Base-by-base conservation (phyloP, 2,888 invertebrate species). In the Hypolimnas misippus region DNA sequence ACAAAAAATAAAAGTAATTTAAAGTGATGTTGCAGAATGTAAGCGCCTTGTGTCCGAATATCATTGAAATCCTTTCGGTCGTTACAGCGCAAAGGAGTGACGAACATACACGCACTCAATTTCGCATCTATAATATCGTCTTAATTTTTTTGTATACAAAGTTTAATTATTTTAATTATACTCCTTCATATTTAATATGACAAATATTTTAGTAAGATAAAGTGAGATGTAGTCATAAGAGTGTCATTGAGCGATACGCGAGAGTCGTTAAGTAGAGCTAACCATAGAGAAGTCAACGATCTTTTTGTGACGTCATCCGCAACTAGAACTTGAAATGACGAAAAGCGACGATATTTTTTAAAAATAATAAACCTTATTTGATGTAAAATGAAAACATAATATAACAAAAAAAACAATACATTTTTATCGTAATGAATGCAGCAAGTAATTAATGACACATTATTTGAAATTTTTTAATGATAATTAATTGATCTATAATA, bases 211-310 rank as follows among this genome's bases (percentile, higher is more conserved):
- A 16, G 38, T 50, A 42, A 46, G 55, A 55, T 61, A 55, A 61
- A 61, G 50, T 40, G 40, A 61, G 40, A 50, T 49, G 42, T 61
- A 55, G 49, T 55, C 46, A 63, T 49, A 54, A 51, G 58, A 25
- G 60, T 54, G 49, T 53, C 60, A 61, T 64, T 64, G 61, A 57
- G 64, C 57, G 56, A 52, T 58, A 63, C 49, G 57, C 49, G 54
- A 63, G 63, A 52, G 60, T 46, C 64, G 64, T 52, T 60, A 60
- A 59, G 52, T 64, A 64, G 57, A 57, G 42, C 25, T 54, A 55
- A 25, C 38, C 46, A 42, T 50, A 52, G 40, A 44, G 60, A 49
- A 61, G 64, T 65, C 64, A 65, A 65, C 54, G 61, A 57, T 65
- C 64, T 49, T 29, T 51, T 6, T 31, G 40, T 65, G 64, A 63